Evolutionary conservation across 2,888 invertebrate genomes (phyloP).

Genomic region (Harpalus rubripes): DNA sequence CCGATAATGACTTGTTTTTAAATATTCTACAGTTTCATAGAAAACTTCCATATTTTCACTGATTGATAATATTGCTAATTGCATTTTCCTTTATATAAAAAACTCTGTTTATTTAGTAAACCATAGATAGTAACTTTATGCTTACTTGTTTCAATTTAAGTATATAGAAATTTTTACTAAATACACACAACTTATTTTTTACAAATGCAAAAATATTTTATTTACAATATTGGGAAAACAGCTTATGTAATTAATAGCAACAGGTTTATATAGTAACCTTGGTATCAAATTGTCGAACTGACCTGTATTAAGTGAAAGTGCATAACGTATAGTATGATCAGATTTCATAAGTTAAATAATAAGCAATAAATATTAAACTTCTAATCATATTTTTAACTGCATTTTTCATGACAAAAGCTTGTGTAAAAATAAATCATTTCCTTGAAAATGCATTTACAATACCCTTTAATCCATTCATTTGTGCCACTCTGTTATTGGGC

Average conservation of each 20-base stretch:
- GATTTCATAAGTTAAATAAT: background rate
- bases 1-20: background rate
- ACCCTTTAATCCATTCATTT: too few relatives aligned
- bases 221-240: background rate
- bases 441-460: too few relatives aligned
- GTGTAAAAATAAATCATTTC: too few relatives aligned
- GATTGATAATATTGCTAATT: conserved; percentile 18
- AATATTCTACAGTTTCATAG: background rate
- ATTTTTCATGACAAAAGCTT: too few relatives aligned
- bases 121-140: conserved; percentile 4
- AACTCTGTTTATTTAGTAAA: background rate
- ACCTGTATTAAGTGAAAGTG: conserved; percentile 21
- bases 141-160: background rate
- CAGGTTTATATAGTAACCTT: conserved; percentile 20
- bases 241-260: conserved; percentile 2
- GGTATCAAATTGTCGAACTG: background rate
- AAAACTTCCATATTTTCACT: background rate
- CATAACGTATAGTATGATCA: background rate
- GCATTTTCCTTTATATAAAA: background rate
- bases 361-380: too few relatives aligned
- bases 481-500: too few relatives aligned
- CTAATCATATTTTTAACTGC: too few relatives aligned
- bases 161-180: conserved; percentile 21
- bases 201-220: background rate
- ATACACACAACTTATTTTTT: conserved; percentile 33